These are phyloP conservation scores for Daubentonia madagascariensis DNA, from an alignment of 2,113 vertebrate genomes.

Conservation along the genomic window DNA sequence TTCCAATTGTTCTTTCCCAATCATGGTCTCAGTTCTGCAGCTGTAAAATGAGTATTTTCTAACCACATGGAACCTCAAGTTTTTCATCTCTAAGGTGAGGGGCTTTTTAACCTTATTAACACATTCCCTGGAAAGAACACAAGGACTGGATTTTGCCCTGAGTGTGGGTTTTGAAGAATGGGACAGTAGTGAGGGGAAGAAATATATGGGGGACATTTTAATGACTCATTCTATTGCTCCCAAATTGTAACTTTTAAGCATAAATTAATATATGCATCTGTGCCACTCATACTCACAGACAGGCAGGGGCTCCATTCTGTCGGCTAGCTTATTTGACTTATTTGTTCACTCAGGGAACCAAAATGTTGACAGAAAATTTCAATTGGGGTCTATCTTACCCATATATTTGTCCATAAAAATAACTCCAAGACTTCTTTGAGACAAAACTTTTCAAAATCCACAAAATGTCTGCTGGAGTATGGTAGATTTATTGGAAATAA, in stretches of 20 bases:
- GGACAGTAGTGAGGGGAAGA: too few species aligned
- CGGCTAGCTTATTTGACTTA: neutral
- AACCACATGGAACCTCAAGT: neutral
- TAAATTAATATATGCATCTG: neutral
- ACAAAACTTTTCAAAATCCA: neutral
- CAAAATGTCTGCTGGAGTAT: neutral
- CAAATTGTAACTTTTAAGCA: neutral
- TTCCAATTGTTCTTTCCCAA: neutral
- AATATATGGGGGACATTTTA: neutral
- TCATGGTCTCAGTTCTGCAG: neutral
- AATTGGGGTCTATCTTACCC: neutral
- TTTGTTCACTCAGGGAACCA: neutral
- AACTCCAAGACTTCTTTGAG: neutral
- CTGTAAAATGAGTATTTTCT: neutral
- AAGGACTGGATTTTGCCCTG: neutral
- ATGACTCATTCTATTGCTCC: neutral
- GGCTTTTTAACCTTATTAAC: neutral
- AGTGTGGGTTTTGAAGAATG: neutral
- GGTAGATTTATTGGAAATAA: neutral
- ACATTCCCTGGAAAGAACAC: neutral
- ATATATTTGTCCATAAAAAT: neutral
- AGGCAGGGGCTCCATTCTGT: neutral
- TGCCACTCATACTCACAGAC: neutral
- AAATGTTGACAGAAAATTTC: neutral
- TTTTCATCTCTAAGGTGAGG: neutral